Conservation (phyloP, 2,797 vertebrate genomes). For the Zalophus californianus region DNA sequence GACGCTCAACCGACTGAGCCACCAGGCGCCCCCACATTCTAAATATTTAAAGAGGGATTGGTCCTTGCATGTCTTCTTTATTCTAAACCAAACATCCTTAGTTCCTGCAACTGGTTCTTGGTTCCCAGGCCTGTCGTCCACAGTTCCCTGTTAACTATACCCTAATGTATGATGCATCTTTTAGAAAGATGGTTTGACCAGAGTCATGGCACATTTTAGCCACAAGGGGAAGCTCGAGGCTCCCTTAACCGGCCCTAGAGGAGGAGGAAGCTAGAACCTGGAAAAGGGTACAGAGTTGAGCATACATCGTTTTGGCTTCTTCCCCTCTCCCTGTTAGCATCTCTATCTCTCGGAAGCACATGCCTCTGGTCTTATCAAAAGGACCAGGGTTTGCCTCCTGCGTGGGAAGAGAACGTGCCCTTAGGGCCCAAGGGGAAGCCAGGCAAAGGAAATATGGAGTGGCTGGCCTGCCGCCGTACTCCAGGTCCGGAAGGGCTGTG, state of each 20-base stretch:
- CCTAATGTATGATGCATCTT: neutral
- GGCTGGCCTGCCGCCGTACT: neutral
- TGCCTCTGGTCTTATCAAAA: neutral
- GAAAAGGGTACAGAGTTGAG: neutral
- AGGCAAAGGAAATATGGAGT: neutral
- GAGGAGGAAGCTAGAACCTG: neutral
- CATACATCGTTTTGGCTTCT: neutral
- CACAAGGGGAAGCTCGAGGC: neutral
- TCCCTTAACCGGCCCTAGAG: neutral
- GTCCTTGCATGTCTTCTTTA: conserved; percentile 7
- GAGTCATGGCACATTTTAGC: neutral
- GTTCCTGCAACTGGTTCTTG: neutral
- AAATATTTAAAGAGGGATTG: neutral
- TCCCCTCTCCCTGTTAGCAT: neutral
- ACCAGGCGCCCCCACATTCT: neutral
- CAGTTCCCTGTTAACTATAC: neutral
- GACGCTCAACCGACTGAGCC: neutral
- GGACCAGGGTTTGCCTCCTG: neutral
- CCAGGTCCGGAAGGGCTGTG: neutral
- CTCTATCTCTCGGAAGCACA: neutral
- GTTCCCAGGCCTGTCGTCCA: neutral
- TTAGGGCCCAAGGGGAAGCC: neutral
- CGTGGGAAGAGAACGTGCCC: neutral
- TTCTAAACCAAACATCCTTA: neutral
- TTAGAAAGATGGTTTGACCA: neutral